These are phyloP conservation scores for Glossosoma conforme DNA, from an alignment of 1,140 invertebrate species.

Conservation along the genomic window DNA sequence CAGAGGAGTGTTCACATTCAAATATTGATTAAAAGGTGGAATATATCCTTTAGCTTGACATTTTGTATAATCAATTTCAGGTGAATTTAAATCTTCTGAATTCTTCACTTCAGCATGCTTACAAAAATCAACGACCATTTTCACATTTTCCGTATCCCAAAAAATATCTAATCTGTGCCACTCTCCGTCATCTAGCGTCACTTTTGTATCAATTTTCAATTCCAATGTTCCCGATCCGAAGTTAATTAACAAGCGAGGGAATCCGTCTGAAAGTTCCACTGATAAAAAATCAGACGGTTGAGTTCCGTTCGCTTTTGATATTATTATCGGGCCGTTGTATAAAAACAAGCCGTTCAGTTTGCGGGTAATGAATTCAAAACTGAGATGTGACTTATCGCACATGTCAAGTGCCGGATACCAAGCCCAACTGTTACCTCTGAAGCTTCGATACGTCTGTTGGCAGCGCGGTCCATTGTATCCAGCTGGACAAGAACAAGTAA, in stretches of 20 bases:
- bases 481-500: slow-evolving; percentile 58
- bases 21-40: slow-evolving; percentile 60
- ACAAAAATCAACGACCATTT: slow-evolving; percentile 63
- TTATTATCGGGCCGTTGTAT: slow-evolving; percentile 65
- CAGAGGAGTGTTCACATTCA: slow-evolving; percentile 64
- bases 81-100: slow-evolving; percentile 50
- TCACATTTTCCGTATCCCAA: slow-evolving; percentile 56
- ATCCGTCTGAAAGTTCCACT: slow-evolving; percentile 59
- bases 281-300: slow-evolving; percentile 60
- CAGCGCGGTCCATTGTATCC: slow-evolving; percentile 64
- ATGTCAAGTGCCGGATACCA: slow-evolving; percentile 63
- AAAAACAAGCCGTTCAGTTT: slow-evolving; percentile 58
- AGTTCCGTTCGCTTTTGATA: slow-evolving; percentile 49
- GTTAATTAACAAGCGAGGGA: slow-evolving; percentile 60
- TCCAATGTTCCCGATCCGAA: slow-evolving; percentile 63
- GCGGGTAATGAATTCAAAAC: slow-evolving; percentile 62
- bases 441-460: slow-evolving; percentile 62
- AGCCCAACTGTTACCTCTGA: slow-evolving; percentile 59
- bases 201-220: slow-evolving; percentile 52
- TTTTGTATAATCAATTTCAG: slow-evolving; percentile 52
- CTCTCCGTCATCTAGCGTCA: slow-evolving; percentile 56
- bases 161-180: slow-evolving; percentile 68
- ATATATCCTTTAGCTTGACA: slow-evolving; percentile 58
- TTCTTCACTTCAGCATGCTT: slow-evolving; percentile 49
- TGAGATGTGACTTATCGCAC: slow-evolving; percentile 62